These are phyloP conservation scores for Crenichthys baileyi DNA, from an alignment of 2,797 vertebrate species.

Conservation along the genomic window DNA sequence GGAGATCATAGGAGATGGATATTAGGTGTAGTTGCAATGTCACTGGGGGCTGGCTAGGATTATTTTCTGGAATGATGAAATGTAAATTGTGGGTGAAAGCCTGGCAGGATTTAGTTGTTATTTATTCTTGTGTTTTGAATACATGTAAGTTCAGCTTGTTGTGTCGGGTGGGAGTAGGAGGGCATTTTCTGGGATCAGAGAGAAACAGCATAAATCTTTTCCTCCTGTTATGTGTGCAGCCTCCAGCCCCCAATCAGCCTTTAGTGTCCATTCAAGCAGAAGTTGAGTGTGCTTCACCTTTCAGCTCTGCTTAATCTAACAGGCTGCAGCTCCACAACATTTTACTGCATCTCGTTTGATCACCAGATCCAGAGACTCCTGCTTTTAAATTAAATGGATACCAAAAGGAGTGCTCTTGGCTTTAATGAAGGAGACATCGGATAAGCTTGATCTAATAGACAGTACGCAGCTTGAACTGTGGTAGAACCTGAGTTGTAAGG, in stretches of 20 bases:
- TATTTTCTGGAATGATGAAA: not conserved
- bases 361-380: constrained; percentile 45
- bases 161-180: constrained; percentile 22
- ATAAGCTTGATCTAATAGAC: constrained; percentile 56
- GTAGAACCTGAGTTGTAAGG: constrained; percentile 13
- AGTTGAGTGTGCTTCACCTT: constrained; percentile 68
- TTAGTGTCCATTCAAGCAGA: constrained; percentile 56
- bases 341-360: constrained; percentile 65
- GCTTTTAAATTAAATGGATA: constrained; percentile 63
- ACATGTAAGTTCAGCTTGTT: constrained; percentile 9
- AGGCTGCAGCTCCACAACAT: constrained; percentile 37
- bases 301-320: constrained; percentile 68
- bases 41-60: no score
- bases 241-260: constrained; percentile 48
- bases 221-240: constrained; percentile 30
- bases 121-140: constrained; percentile 20
- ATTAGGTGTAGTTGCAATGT: not conserved
- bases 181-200: not conserved
- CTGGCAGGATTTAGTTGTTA: constrained; percentile 47
- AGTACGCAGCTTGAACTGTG: constrained; percentile 23
- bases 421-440: constrained; percentile 57
- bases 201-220: constrained; percentile 17
- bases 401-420: constrained; percentile 37
- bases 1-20: not conserved
- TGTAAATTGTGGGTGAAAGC: constrained; percentile 30